These are phyloP conservation scores for Watersipora subatra DNA, from an alignment of 1,140 invertebrate species.

Conservation along the genomic window DNA sequence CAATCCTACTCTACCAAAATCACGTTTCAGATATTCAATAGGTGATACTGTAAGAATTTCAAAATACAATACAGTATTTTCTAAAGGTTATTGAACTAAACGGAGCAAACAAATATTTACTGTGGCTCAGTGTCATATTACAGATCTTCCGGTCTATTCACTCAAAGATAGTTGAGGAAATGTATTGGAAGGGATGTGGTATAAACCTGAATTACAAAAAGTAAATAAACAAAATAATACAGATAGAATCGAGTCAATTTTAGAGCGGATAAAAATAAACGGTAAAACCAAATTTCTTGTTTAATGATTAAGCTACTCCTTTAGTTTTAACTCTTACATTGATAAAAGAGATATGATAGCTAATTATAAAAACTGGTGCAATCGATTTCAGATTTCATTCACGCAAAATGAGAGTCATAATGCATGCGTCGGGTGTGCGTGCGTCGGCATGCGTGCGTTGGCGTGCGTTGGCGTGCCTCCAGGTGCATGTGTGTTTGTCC, in stretches of 20 bases:
- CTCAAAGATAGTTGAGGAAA: slow-evolving; percentile 12
- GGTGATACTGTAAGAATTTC: slow-evolving; percentile 18
- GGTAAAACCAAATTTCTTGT: not conserved
- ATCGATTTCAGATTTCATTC: not conserved
- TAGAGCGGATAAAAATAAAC: not conserved
- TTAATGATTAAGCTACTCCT: not conserved
- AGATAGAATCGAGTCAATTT: slow-evolving; percentile 2
- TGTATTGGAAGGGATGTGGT: slow-evolving; percentile 9
- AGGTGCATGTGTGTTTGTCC: too few species aligned
- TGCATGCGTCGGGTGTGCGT: too few species aligned
- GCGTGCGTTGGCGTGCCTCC: too few species aligned
- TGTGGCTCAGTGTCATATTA: slow-evolving; percentile 14
- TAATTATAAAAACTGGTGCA: not conserved
- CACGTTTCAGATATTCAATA: slow-evolving; percentile 8
- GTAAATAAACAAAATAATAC: not conserved
- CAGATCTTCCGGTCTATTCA: slow-evolving; percentile 6
- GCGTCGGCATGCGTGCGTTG: too few species aligned
- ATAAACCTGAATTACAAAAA: slow-evolving; percentile 2
- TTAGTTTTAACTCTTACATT: not conserved
- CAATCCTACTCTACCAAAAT: not conserved
- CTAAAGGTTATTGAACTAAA: slow-evolving; percentile 17
- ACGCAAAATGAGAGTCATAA: not conserved
- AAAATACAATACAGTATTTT: slow-evolving; percentile 14
- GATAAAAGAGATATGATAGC: not conserved
- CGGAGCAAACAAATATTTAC: slow-evolving; percentile 19